Evolutionary conservation across 2,888 invertebrate genomes (phyloP).

Genomic region (Stenurella melanura): DNA sequence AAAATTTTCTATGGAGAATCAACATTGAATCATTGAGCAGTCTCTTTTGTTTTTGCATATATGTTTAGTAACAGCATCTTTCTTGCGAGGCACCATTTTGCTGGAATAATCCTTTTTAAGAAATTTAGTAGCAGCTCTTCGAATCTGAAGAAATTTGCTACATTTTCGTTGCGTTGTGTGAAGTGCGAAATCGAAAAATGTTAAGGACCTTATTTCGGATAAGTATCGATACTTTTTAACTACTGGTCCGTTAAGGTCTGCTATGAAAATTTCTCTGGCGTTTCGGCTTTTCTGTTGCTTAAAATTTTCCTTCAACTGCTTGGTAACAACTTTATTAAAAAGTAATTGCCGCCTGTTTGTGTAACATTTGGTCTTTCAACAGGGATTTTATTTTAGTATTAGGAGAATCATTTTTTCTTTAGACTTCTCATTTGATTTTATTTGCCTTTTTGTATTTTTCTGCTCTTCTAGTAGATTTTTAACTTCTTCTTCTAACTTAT

Average conservation of each 20-base stretch:
- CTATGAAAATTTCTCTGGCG: background rate
- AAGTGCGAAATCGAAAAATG: conserved; percentile 1
- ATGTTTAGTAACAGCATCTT: background rate
- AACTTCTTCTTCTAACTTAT: background rate
- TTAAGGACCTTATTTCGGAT: background rate
- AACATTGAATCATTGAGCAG: background rate
- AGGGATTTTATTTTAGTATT: background rate
- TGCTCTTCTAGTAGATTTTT: background rate
- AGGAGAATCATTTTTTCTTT: background rate
- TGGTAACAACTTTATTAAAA: background rate
- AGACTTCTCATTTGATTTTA: background rate
- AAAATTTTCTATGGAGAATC: background rate
- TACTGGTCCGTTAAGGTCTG: background rate
- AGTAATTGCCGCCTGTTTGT: background rate
- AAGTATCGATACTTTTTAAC: conserved; percentile 1
- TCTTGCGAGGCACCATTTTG: background rate
- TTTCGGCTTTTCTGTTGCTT: background rate
- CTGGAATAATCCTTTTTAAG: background rate
- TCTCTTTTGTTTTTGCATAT: background rate
- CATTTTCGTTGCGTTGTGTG: background rate
- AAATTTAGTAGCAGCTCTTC: background rate
- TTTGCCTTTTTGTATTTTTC: background rate
- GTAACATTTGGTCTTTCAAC: background rate
- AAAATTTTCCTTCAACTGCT: background rate
- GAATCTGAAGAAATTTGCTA: background rate